Evolutionary conservation across 2,888 invertebrate genomes (phyloP), one percentile per base, ranked within the genome.

Genomic region (Sphecodes monilicornis): DNA sequence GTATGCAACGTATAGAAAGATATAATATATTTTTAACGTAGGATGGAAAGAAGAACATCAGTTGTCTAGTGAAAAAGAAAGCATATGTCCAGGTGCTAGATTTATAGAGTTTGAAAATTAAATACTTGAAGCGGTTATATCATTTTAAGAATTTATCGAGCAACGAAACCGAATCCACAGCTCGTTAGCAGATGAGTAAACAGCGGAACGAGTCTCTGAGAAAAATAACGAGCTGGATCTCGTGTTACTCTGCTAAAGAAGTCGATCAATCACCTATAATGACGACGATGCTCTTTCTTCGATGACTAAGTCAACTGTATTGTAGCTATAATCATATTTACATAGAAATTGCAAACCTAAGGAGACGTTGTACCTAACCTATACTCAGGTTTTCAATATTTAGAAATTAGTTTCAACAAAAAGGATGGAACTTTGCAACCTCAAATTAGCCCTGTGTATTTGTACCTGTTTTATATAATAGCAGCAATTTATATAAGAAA

Each of bases 151-250:
- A 6, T 5, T 69, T 1, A 32, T 29, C 50, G 39, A 39, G 41
- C 36, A 39, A 54, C 77, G 80, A 79, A 83, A 84, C 77, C 78
- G 87, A 86, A 89, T 87, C 73, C 79, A 80, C 81, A 83, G 66
- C 87, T 85, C 81, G 70, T 88, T 77, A 82, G 78, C 82, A 85
- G 91, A 87, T 89, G 87, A 91, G 87, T 78, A 84, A 87, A 80
- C 54, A 81, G 8, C 41, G 43, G 75, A 69, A 84, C 81, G 80
- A 74, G 69, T 74, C 57, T 82, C 68, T 68, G 76, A 75, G 86
- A 75, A 76, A 80, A 81, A 70, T 41, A 74, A 43, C 29, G 66
- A 75, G 36, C 85, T 74, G 77, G 78, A 72, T 87, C 88, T 91
- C 86, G 60, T 29, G 68, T 91, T 90, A 88, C 89, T 57, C 50